Evolutionary conservation across 2,797 vertebrate species (phyloP).

Genomic region (Cirrhinus molitorella): DNA sequence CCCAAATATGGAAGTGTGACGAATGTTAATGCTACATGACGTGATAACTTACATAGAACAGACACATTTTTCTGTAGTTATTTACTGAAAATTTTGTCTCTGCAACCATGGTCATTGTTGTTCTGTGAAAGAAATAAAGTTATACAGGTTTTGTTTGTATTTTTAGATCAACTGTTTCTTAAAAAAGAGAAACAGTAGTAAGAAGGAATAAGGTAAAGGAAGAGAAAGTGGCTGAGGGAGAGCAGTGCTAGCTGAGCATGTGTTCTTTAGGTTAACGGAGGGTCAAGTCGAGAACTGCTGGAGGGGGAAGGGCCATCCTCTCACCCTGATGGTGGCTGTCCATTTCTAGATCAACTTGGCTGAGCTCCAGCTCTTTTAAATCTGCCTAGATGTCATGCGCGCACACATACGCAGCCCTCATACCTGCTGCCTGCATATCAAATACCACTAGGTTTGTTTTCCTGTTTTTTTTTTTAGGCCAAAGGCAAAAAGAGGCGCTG

Average conservation of each 20-base stretch:
- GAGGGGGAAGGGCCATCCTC: slow-evolving; percentile 55
- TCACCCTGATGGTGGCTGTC: slow-evolving; percentile 82
- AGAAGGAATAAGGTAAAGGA: slow-evolving; percentile 17
- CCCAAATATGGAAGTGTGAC: not conserved
- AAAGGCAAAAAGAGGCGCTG: slow-evolving; percentile 80
- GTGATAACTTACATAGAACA: not conserved
- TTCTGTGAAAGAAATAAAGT: not conserved
- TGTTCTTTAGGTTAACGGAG: slow-evolving; percentile 44
- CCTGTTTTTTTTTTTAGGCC: slow-evolving; percentile 80
- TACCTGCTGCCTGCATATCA: slow-evolving; percentile 89
- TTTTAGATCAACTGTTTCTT: not conserved
- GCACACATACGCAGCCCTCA: slow-evolving; percentile 59
- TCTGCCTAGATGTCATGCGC: slow-evolving; percentile 82
- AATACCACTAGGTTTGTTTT: slow-evolving; percentile 79
- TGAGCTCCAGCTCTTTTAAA: slow-evolving; percentile 91
- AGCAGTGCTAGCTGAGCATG: slow-evolving; percentile 53
- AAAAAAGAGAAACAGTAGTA: not conserved
- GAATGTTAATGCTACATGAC: too few species aligned
- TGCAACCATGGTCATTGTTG: not conserved
- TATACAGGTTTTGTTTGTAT: not conserved
- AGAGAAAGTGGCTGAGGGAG: slow-evolving; percentile 54
- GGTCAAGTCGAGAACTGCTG: slow-evolving; percentile 62
- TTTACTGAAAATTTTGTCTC: not conserved
- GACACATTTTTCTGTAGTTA: not conserved
- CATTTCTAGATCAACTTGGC: slow-evolving; percentile 99